Conservation (phyloP, 2,888 invertebrate genomes). For the Hypena proboscidalis region DNA sequence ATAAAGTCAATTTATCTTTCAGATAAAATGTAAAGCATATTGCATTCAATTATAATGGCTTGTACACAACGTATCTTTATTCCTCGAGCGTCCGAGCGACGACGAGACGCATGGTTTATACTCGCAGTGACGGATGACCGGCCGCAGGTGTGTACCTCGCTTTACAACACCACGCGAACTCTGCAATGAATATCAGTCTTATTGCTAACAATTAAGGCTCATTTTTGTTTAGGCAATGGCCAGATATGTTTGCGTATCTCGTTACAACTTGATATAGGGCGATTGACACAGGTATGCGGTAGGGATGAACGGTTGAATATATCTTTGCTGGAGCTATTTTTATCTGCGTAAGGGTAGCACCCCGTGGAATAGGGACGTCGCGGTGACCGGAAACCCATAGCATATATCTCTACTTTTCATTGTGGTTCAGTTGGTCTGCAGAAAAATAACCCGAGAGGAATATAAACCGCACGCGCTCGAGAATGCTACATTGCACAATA, state of each 20-base stretch:
- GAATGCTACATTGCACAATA: too few relatives aligned
- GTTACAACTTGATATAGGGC: constrained; percentile 49
- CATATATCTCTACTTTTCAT: too few relatives aligned
- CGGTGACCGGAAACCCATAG: too few relatives aligned
- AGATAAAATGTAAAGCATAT: too few relatives aligned
- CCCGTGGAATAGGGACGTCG: constrained; percentile 1
- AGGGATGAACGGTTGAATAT: constrained; percentile 40
- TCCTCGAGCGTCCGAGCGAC: constrained; percentile 3
- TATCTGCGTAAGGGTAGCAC: constrained; percentile 30
- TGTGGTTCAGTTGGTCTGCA: too few relatives aligned
- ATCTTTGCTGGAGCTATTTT: constrained; percentile 39
- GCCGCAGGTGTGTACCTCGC: constrained; percentile 56
- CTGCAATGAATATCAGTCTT: constrained; percentile 16
- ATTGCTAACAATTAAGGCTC: constrained; percentile 1
- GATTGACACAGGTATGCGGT: constrained; percentile 61
- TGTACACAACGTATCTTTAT: too few relatives aligned
- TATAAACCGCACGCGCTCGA: too few relatives aligned
- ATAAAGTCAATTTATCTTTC: too few relatives aligned
- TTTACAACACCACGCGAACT: constrained; percentile 45
- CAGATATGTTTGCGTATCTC: constrained; percentile 10
- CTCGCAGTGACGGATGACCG: constrained; percentile 51
- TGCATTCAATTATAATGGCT: too few relatives aligned
- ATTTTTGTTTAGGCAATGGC: constrained; percentile 6
- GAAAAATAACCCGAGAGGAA: too few relatives aligned
- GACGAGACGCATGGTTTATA: constrained; percentile 46